These are phyloP conservation scores for Zoanthus gigantus DNA, from an alignment of 92 coral and sea anemone species.

Conservation along the genomic window DNA sequence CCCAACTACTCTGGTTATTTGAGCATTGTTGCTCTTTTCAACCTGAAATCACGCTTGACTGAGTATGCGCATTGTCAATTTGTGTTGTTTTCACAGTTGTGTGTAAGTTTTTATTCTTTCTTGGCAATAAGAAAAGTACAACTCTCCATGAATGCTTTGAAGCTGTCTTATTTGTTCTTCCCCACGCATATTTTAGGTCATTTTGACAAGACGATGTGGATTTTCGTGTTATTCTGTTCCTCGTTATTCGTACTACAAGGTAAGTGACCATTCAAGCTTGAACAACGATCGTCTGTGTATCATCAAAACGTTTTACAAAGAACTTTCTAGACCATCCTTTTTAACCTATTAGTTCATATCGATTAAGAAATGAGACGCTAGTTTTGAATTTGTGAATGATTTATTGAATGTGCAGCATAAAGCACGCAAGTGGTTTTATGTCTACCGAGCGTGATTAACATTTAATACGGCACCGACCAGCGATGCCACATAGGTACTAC, in stretches of 20 bases:
- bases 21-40: conserved; percentile 34
- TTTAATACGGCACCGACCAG: background rate
- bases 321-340: background rate
- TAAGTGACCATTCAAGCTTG: conserved; percentile 45
- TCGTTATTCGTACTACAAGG: conserved; percentile 62
- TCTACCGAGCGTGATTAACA: background rate
- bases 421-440: background rate
- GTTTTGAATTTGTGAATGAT: background rate
- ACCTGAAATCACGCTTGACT: conserved; percentile 16
- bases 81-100: conserved; percentile 80
- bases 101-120: conserved; percentile 71
- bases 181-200: conserved; percentile 52
- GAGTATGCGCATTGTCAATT: conserved; percentile 54
- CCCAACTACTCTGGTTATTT: conserved; percentile 59
- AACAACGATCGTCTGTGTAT: background rate
- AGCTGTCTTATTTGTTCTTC: background rate
- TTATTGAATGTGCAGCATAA: background rate
- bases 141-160: background rate
- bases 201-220: conserved; percentile 64
- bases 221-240: conserved; percentile 65
- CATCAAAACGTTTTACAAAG: background rate
- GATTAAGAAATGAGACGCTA: background rate
- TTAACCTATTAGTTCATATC: background rate
- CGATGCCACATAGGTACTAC: background rate
- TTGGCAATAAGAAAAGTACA: background rate